These are phyloP conservation scores for Pachyuromys duprasi DNA, from an alignment of 2,797 vertebrate species.

Conservation along the genomic window DNA sequence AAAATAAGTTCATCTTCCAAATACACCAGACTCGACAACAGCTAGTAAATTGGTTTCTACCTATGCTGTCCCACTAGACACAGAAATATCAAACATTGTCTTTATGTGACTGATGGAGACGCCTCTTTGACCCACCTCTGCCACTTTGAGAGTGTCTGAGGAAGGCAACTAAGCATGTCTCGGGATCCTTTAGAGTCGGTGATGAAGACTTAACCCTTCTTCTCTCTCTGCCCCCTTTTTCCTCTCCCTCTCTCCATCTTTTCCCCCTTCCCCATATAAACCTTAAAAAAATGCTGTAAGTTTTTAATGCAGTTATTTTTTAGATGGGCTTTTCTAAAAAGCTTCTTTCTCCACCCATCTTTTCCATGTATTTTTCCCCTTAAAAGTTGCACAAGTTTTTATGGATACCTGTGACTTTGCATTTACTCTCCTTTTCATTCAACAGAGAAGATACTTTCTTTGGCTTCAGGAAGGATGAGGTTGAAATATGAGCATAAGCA, in stretches of 20 bases:
- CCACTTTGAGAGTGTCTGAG: not conserved
- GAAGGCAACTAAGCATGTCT: not conserved
- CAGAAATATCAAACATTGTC: not conserved
- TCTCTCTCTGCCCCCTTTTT: accelerated
- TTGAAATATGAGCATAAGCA: not conserved
- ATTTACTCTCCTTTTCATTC: not conserved
- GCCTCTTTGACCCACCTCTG: not conserved
- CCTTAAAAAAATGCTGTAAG: not conserved
- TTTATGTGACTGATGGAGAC: not conserved
- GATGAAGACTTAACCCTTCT: not conserved
- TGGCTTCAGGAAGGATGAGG: not conserved
- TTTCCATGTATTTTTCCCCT: not conserved
- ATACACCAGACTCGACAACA: slow-evolving; percentile 38
- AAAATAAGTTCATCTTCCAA: slow-evolving; percentile 59
- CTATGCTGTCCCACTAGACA: not conserved
- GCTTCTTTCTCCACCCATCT: not conserved
- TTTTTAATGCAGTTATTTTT: not conserved
- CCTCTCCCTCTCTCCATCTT: accelerated
- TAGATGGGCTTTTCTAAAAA: not conserved
- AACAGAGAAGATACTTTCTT: not conserved
- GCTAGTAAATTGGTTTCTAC: not conserved
- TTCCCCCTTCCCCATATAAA: not conserved
- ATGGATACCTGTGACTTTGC: not conserved
- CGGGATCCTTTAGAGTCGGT: not conserved
- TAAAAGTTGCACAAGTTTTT: not conserved